Evolutionary conservation across 53 echinoderm and acorn worm genomes (phyloP).

Genomic region (Zoroaster sp.): DNA sequence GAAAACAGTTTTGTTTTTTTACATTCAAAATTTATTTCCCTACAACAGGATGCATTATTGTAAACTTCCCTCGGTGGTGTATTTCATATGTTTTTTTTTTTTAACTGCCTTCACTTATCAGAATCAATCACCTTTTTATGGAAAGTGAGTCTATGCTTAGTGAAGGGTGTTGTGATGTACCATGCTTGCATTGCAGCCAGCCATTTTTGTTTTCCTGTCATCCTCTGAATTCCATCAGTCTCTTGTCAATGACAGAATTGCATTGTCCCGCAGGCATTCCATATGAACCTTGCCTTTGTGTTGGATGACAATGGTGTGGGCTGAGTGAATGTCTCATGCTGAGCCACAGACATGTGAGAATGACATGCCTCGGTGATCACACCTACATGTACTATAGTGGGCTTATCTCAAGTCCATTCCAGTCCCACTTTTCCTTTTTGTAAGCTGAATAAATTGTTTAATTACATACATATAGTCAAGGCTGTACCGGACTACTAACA

Average conservation of each 20-base stretch:
- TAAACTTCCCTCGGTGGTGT: not conserved
- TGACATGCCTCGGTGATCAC: not conserved
- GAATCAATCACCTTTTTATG: not conserved
- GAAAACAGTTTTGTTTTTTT: too few relatives aligned
- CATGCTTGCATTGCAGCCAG: conserved; percentile 6
- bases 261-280: conserved; percentile 30
- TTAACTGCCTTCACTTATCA: not conserved
- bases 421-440: too few relatives aligned
- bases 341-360: not conserved
- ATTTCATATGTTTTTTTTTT: too few relatives aligned
- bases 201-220: conserved; percentile 25
- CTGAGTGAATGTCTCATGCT: not conserved
- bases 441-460: too few relatives aligned
- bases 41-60: not conserved
- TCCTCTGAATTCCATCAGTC: conserved; percentile 23
- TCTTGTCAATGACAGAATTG: not conserved
- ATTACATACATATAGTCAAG: too few relatives aligned
- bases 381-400: too few relatives aligned
- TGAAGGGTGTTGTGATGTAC: not conserved
- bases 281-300: not conserved
- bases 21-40: not conserved
- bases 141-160: not conserved
- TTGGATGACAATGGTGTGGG: not conserved
- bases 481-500: too few relatives aligned
- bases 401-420: too few relatives aligned